A percentile compares a stretch with the other conserved stretches of the same genome.
These are phyloP conservation scores for Dichetophora obliterata DNA, from an alignment of 2,888 invertebrate genomes.

Conservation along the genomic window DNA sequence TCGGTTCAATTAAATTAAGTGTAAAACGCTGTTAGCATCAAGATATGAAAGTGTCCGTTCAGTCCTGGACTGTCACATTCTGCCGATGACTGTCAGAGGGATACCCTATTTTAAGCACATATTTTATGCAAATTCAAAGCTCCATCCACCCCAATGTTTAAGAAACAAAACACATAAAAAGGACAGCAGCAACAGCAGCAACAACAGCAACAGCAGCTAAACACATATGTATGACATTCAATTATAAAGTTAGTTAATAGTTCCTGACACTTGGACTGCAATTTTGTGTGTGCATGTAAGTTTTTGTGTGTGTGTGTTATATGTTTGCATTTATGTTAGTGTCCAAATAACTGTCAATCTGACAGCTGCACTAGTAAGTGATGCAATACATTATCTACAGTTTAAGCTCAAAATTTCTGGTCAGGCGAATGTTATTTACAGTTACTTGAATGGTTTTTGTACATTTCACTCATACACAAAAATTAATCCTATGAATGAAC, in stretches of 20 bases:
- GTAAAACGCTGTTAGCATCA: conserved; percentile 15
- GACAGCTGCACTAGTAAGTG: background rate
- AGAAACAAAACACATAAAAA: too few species aligned
- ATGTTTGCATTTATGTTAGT: background rate
- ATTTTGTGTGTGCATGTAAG: conserved; percentile 1
- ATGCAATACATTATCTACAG: background rate
- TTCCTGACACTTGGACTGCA: background rate
- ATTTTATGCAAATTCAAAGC: background rate
- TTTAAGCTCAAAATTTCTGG: background rate
- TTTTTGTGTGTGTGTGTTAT: conserved; percentile 9
- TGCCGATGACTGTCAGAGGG: background rate
- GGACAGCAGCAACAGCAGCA: too few species aligned
- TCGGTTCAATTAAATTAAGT: conserved; percentile 20
- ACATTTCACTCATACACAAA: too few species aligned
- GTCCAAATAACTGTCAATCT: background rate
- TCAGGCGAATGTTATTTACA: background rate
- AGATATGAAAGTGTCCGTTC: background rate
- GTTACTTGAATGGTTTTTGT: too few species aligned
- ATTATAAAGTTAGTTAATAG: conserved; percentile 7
- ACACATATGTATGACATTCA: background rate
- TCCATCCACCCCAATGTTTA: background rate
- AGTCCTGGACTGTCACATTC: background rate
- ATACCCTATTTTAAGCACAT: background rate
- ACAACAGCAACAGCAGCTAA: too few species aligned
- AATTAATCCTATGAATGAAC: too few species aligned